Percentiles rank a stretch among this genome's conserved stretches.
These are phyloP conservation scores for Sycophaga agraensis DNA, from an alignment of 1,140 invertebrate species.

Conservation along the genomic window DNA sequence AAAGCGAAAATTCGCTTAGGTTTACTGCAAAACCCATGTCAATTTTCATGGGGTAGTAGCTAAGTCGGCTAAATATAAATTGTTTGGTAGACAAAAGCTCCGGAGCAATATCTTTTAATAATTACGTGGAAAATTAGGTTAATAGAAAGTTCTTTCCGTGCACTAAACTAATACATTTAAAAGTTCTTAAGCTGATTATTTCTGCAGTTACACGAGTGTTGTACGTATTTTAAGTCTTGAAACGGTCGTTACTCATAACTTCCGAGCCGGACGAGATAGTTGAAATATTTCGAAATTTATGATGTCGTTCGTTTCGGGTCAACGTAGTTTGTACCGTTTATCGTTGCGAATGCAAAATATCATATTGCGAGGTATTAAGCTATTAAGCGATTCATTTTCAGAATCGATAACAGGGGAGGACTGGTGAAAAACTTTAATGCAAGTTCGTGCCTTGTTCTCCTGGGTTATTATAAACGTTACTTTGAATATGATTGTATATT, in stretches of 20 bases:
- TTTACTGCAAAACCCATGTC: too few relatives aligned
- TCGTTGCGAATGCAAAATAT: too few relatives aligned
- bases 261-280: neutral
- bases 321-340: neutral
- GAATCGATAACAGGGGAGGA: too few relatives aligned
- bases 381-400: too few relatives aligned
- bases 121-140: conserved; percentile 21
- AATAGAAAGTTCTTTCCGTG: conserved; percentile 16
- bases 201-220: neutral
- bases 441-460: too few relatives aligned
- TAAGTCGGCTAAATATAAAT: too few relatives aligned
- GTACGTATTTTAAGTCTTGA: neutral
- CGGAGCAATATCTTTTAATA: conserved; percentile 15
- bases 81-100: conserved; percentile 3
- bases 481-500: too few relatives aligned
- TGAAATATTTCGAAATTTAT: neutral
- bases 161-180: conserved; percentile 11
- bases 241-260: neutral
- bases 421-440: too few relatives aligned
- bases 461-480: too few relatives aligned
- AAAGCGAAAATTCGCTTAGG: too few relatives aligned
- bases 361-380: too few relatives aligned
- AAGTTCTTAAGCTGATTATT: conserved; percentile 24
- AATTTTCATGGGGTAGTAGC: too few relatives aligned
- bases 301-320: neutral